Evolutionary conservation across 2,888 invertebrate species (phyloP).

Genomic region (Cephus nigrinus): DNA sequence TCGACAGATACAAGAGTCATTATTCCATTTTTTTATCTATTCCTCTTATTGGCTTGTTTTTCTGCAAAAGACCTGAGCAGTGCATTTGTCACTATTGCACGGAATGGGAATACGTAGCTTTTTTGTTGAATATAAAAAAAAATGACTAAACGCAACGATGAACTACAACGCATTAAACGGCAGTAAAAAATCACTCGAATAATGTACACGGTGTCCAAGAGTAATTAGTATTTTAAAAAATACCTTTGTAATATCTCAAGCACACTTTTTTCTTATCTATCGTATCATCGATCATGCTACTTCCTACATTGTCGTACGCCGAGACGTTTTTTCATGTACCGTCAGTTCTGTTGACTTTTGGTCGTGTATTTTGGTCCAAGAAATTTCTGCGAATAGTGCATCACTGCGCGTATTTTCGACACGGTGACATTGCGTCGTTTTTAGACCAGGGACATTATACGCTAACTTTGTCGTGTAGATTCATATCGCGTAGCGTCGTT

Average conservation of each 20-base stretch:
- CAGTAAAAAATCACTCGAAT: neutral
- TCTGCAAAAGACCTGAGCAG: neutral
- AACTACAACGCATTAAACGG: neutral
- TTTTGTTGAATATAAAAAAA: neutral
- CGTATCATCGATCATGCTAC: neutral
- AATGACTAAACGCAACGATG: neutral
- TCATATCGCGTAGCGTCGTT: neutral
- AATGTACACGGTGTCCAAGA: neutral
- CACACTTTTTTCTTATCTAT: neutral
- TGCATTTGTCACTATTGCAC: neutral
- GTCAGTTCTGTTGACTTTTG: conserved; percentile 17
- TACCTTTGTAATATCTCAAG: neutral
- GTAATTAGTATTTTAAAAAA: neutral
- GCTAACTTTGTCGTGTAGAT: neutral
- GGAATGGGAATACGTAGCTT: neutral
- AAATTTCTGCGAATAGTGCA: conserved; percentile 53
- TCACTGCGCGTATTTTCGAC: conserved; percentile 49
- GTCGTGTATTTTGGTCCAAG: conserved; percentile 48
- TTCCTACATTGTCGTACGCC: neutral
- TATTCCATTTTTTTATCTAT: neutral
- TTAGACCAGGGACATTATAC: conserved; percentile 31
- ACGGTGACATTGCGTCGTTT: conserved; percentile 51
- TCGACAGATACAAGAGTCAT: neutral
- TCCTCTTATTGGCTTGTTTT: neutral
- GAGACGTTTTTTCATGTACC: neutral